Conservation (phyloP, 2,797 vertebrate species). For the Oryzias sinensis region DNA sequence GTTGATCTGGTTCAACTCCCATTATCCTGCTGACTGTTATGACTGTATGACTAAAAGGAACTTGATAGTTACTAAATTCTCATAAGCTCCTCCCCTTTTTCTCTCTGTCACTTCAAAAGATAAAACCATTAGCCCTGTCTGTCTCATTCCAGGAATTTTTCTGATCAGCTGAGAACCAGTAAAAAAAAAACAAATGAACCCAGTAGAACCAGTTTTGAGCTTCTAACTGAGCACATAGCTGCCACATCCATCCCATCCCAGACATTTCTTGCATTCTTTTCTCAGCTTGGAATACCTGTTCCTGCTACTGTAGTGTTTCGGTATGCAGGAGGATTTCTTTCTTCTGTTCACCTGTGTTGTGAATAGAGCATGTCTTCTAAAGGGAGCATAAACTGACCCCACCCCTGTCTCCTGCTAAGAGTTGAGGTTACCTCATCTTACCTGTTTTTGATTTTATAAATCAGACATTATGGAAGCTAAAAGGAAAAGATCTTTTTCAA, state of each 20-base stretch:
- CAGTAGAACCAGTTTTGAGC: slow-evolving; percentile 40
- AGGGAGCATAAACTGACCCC: background rate
- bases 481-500: too few relatives aligned
- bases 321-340: background rate
- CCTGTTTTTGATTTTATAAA: slow-evolving; percentile 16
- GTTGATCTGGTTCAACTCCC: too few relatives aligned
- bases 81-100: background rate
- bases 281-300: slow-evolving; percentile 59
- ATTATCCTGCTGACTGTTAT: too few relatives aligned
- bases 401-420: background rate
- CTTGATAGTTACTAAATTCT: too few relatives aligned
- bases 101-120: background rate
- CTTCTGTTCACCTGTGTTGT: slow-evolving; percentile 6
- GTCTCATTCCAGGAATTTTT: slow-evolving; percentile 9
- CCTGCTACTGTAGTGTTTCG: slow-evolving; percentile 40
- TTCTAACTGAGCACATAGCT: slow-evolving; percentile 30
- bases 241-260: slow-evolving; percentile 52
- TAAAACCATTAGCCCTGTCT: background rate
- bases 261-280: slow-evolving; percentile 63
- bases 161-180: slow-evolving; percentile 23
- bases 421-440: slow-evolving; percentile 4
- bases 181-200: slow-evolving; percentile 37
- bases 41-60: too few relatives aligned
- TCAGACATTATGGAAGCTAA: slow-evolving; percentile 28
- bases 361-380: slow-evolving; percentile 8